Conservation (phyloP, 2,797 vertebrate genomes). For the Myotis planiceps region DNA sequence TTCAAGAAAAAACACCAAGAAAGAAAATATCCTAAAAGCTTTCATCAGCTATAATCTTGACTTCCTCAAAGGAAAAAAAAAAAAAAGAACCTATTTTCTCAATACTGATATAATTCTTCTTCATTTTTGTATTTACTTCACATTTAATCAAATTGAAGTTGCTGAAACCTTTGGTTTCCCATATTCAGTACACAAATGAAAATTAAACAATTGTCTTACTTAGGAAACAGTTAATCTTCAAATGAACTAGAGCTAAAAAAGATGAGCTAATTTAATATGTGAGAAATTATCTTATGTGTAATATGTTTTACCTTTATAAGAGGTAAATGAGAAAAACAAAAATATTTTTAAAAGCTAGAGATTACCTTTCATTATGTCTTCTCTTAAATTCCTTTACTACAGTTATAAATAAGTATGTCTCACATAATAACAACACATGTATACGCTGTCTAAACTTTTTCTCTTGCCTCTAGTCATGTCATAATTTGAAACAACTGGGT, state of each 20-base stretch:
- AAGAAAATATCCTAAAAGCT: constrained; percentile 24
- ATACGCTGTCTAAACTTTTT: constrained; percentile 13
- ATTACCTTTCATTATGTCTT: not conserved
- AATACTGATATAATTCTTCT: not conserved
- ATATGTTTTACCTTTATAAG: constrained; percentile 26
- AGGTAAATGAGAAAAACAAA: not conserved
- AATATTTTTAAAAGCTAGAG: not conserved
- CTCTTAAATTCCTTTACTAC: not conserved
- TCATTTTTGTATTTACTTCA: constrained; percentile 48
- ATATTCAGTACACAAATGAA: not conserved
- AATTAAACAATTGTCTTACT: constrained; percentile 8
- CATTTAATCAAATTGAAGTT: constrained; percentile 3
- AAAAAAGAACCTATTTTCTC: not conserved
- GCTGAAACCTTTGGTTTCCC: constrained; percentile 25
- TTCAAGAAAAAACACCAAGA: not conserved
- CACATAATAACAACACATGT: not conserved
- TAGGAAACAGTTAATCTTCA: not conserved
- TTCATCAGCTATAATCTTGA: not conserved
- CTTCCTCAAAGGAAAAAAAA: not conserved
- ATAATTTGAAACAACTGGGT: not conserved
- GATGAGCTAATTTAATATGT: not conserved
- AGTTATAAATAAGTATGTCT: not conserved
- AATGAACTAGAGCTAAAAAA: not conserved
- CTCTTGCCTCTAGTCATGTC: not conserved
- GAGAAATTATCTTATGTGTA: not conserved